These are phyloP conservation scores for Atethmia centrago DNA, from an alignment of 2,888 invertebrate genomes.

Conservation along the genomic window DNA sequence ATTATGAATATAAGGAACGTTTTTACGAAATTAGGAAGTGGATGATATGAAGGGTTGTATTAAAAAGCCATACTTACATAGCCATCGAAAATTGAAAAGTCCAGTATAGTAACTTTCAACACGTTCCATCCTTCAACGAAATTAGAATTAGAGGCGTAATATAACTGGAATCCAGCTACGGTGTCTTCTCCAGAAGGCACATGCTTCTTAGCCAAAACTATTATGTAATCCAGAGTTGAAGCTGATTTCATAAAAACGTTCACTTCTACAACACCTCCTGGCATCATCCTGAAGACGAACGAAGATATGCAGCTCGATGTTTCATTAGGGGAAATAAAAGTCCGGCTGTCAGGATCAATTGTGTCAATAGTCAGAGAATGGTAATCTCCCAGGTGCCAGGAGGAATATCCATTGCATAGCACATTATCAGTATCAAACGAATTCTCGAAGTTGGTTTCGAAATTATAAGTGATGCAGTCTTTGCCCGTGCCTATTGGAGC, in stretches of 20 bases:
- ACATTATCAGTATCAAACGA: constrained; percentile 65
- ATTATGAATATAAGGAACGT: neutral
- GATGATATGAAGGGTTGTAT: neutral
- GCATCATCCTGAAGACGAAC: constrained; percentile 69
- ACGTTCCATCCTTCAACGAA: constrained; percentile 71
- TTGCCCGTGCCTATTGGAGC: constrained; percentile 59
- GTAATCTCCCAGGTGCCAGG: constrained; percentile 73
- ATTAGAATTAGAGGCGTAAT: constrained; percentile 61
- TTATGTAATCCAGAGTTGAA: constrained; percentile 67
- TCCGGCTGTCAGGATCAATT: constrained; percentile 64
- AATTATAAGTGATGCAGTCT: constrained; percentile 71
- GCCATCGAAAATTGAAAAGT: constrained; percentile 66
- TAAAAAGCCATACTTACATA: constrained; percentile 67
- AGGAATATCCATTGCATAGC: constrained; percentile 65
- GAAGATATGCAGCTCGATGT: constrained; percentile 73
- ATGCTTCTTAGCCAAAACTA: constrained; percentile 69
- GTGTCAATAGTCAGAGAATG: constrained; percentile 63
- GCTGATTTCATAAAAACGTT: constrained; percentile 69
- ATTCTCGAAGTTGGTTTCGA: constrained; percentile 69
- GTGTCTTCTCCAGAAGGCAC: constrained; percentile 64
- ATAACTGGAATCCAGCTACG: constrained; percentile 68
- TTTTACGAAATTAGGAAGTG: neutral
- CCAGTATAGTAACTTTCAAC: constrained; percentile 64
- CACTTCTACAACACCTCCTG: constrained; percentile 71
- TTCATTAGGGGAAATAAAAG: constrained; percentile 70